Conservation (phyloP, 2,797 vertebrate genomes). For the Dallia pectoralis region DNA sequence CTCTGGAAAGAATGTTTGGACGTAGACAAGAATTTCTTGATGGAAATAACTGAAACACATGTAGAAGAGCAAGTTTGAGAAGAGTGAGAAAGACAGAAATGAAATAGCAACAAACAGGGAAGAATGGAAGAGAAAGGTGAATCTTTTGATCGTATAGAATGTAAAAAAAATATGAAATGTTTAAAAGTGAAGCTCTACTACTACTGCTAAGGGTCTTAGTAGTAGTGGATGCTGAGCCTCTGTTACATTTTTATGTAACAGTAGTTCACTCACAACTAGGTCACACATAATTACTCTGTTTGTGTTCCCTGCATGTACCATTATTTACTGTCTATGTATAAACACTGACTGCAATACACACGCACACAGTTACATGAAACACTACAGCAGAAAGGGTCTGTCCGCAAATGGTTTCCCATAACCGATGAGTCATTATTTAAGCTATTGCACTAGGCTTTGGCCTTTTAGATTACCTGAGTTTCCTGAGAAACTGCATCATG, state of each 20-base stretch:
- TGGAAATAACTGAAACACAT: constrained; percentile 29
- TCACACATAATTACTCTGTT: constrained; percentile 54
- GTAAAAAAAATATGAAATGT: not conserved
- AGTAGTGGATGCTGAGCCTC: too few species aligned
- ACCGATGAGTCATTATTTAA: not conserved
- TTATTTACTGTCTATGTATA: constrained; percentile 54
- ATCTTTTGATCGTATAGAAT: not conserved
- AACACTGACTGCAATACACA: constrained; percentile 8
- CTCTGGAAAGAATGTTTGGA: constrained; percentile 53
- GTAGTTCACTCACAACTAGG: constrained; percentile 61
- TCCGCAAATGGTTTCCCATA: not conserved
- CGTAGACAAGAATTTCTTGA: not conserved
- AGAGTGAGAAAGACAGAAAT: not conserved
- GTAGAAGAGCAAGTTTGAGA: not conserved
- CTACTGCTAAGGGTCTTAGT: too few species aligned
- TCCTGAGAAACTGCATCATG: not conserved
- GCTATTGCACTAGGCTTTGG: not conserved
- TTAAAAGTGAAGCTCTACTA: not conserved
- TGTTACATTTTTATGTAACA: constrained; percentile 23
- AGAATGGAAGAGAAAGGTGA: not conserved
- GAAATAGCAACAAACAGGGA: not conserved
- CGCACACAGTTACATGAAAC: not conserved
- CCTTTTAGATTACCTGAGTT: not conserved
- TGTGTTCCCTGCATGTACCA: constrained; percentile 35
- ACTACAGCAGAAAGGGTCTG: not conserved